Conservation (phyloP, 64 coral and sea anemone species). For the Hydrozoanthus tunicans region DNA sequence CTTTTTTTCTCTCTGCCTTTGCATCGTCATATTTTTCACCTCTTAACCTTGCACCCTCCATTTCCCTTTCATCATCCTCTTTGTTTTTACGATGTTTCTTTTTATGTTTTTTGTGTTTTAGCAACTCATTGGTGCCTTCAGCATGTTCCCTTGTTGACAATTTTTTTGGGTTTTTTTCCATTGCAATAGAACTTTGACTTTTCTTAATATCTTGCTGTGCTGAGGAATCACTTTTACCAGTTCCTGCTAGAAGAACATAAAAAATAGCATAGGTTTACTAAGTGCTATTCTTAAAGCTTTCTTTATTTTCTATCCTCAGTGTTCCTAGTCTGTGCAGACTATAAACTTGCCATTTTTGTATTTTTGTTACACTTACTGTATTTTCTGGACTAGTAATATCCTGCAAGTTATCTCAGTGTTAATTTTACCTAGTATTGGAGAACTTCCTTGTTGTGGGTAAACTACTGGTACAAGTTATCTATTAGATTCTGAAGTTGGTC, state of each 20-base stretch:
- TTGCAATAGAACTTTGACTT: slow-evolving; percentile 2
- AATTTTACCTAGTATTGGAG: no score
- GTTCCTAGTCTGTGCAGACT: no score
- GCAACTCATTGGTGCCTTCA: background rate
- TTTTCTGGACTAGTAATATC: no score
- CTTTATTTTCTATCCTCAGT: no score
- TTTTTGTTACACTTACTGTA: no score
- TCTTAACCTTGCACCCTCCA: background rate
- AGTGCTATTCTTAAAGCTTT: background rate
- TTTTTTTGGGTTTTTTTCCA: slow-evolving; percentile 1
- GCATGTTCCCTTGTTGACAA: background rate
- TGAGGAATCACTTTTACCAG: slow-evolving; percentile 4
- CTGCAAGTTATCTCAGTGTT: no score
- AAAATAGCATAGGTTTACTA: background rate
- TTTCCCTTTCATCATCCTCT: background rate
- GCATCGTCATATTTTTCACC: background rate
- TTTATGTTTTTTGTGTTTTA: background rate
- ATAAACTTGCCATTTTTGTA: no score
- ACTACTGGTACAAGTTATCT: no score
- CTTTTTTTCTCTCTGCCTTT: slow-evolving; percentile 34
- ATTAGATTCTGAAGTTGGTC: no score
- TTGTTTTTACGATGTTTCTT: background rate
- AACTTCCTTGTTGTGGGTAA: no score
- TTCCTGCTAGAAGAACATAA: background rate
- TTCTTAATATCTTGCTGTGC: background rate